Conservation (phyloP, 2,113 vertebrate genomes). For the Desmodus rotundus region DNA sequence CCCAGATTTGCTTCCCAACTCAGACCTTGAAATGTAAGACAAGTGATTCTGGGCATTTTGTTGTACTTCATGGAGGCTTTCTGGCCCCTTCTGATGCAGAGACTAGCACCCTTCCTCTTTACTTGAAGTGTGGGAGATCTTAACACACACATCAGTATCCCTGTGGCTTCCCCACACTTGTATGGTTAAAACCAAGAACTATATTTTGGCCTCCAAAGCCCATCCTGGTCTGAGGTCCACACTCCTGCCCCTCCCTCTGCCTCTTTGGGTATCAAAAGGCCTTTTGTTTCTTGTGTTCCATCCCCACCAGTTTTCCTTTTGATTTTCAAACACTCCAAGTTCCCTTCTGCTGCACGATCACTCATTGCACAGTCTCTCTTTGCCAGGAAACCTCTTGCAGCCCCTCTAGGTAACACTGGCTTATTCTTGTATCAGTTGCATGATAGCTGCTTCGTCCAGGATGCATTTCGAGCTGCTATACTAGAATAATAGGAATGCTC, state of each 20-base stretch:
- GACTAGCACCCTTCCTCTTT: not conserved
- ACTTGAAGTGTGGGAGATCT: too few species aligned
- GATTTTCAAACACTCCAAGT: not conserved
- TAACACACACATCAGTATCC: not conserved
- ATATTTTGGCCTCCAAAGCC: not conserved
- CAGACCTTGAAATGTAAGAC: not conserved
- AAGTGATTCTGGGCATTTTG: not conserved
- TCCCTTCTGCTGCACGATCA: not conserved
- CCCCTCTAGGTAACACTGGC: too few species aligned
- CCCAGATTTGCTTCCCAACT: not conserved
- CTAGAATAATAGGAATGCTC: accelerated
- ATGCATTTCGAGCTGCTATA: not conserved
- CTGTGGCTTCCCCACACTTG: not conserved
- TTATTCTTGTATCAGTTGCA: not conserved
- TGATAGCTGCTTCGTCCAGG: not conserved
- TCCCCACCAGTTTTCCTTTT: accelerated
- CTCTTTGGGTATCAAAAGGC: too few species aligned
- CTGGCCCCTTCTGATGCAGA: not conserved
- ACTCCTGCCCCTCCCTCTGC: accelerated
- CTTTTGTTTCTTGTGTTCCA: not conserved
- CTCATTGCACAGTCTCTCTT: not conserved
- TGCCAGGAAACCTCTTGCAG: not conserved
- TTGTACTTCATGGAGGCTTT: not conserved
- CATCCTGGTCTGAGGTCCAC: accelerated
- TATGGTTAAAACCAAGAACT: not conserved